Conservation (phyloP, 2,797 vertebrate genomes). For the Limnodromus scolopaceus region DNA sequence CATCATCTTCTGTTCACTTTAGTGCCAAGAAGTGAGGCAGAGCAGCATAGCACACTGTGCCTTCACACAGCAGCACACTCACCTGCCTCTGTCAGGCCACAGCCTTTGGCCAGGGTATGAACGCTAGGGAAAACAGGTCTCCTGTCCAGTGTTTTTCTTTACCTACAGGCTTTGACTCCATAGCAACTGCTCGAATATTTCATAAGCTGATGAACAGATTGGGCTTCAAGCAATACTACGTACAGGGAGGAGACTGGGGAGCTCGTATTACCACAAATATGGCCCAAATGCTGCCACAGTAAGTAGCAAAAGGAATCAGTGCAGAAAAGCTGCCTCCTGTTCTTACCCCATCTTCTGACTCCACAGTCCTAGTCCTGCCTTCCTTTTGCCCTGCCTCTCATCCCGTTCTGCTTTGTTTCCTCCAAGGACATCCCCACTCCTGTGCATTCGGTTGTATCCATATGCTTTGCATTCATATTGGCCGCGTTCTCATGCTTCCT, state of each 20-base stretch:
- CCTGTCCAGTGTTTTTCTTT: background rate
- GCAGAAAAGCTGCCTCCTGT: background rate
- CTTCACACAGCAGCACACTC: background rate
- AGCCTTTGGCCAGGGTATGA: background rate
- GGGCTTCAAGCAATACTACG: conserved; percentile 86
- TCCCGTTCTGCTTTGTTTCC: background rate
- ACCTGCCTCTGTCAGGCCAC: rapidly evolving
- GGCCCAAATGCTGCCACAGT: conserved; percentile 92
- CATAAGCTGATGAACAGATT: conserved; percentile 89
- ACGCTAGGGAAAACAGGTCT: background rate
- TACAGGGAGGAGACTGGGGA: conserved; percentile 92
- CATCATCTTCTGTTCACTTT: background rate
- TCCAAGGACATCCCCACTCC: background rate
- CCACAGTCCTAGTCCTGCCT: background rate
- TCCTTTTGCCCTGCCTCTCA: background rate
- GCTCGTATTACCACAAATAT: conserved; percentile 83
- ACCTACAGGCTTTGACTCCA: conserved; percentile 80
- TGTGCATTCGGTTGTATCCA: background rate
- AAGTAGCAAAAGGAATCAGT: conserved; percentile 45
- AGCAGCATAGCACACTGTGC: background rate
- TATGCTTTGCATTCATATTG: background rate
- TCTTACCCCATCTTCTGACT: background rate
- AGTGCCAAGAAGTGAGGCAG: background rate
- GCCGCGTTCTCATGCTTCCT: background rate
- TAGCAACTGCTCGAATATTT: conserved; percentile 85